Conservation (phyloP, 2,113 vertebrate species). For the Gymnogyps californianus region DNA sequence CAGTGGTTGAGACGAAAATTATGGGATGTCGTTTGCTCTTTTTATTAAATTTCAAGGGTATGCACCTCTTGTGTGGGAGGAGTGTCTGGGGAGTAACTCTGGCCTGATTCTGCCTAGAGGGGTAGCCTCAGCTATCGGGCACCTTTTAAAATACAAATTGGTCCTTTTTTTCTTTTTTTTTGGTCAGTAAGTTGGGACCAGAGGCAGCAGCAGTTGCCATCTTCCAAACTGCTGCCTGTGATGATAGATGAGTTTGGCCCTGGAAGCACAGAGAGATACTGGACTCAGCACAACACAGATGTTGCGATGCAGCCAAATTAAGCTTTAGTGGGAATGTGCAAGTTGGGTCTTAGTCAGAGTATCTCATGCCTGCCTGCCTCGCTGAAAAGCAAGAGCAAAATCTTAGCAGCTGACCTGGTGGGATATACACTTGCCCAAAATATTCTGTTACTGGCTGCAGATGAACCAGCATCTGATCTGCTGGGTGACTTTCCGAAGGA, state of each 20-base stretch:
- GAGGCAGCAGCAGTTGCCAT: slow-evolving; percentile 24
- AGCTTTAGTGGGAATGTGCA: slow-evolving; percentile 63
- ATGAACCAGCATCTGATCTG: slow-evolving; percentile 41
- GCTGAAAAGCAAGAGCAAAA: slow-evolving; percentile 62
- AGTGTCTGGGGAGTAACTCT: neutral
- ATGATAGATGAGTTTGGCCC: slow-evolving; percentile 71
- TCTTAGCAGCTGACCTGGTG: slow-evolving; percentile 63
- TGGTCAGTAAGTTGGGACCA: slow-evolving; percentile 21
- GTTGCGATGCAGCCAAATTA: slow-evolving; percentile 66
- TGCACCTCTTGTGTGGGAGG: neutral
- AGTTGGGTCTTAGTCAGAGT: slow-evolving; percentile 55
- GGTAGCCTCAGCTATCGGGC: neutral
- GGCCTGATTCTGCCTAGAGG: neutral
- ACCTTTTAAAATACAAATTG: slow-evolving; percentile 13
- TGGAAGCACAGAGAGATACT: slow-evolving; percentile 48
- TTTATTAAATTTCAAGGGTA: slow-evolving; percentile 61
- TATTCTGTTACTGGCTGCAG: slow-evolving; percentile 48
- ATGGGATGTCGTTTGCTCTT: slow-evolving; percentile 20
- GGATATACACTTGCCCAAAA: slow-evolving; percentile 51
- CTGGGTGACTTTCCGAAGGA: slow-evolving; percentile 45
- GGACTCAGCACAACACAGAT: slow-evolving; percentile 72
- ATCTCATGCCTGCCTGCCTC: slow-evolving; percentile 50
- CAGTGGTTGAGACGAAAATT: slow-evolving; percentile 30
- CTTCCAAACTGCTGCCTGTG: slow-evolving; percentile 70
- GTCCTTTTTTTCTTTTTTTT: neutral